Evolutionary conservation across 2,888 invertebrate species (phyloP).

Genomic region (Pemphredon lugubris): DNA sequence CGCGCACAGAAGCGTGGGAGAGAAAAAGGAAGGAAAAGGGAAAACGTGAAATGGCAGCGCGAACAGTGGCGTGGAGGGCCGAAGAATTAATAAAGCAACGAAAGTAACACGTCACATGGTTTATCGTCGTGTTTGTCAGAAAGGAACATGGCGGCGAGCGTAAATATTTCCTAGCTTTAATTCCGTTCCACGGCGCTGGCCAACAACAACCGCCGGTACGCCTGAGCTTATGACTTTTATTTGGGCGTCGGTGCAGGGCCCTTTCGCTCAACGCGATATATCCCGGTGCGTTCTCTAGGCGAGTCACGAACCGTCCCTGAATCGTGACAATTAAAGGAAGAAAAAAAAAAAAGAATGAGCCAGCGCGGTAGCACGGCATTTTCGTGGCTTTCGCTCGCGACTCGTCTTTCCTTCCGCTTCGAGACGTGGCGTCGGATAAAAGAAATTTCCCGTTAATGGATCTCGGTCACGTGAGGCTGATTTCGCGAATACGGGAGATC

Average conservation of each 20-base stretch:
- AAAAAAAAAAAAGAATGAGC: constrained; percentile 59
- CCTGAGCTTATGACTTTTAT: constrained; percentile 51
- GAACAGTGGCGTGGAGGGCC: constrained; percentile 2
- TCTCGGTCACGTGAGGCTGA: too few species aligned
- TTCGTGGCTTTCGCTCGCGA: not conserved
- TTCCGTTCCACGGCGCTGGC: constrained; percentile 36
- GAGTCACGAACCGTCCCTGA: constrained; percentile 66
- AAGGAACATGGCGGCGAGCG: constrained; percentile 13
- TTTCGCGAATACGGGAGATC: too few species aligned
- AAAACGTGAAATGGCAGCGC: not conserved
- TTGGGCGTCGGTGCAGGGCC: constrained; percentile 12
- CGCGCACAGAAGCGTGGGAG: too few species aligned
- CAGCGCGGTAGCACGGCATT: not conserved
- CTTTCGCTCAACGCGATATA: constrained; percentile 1
- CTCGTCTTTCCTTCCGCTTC: not conserved
- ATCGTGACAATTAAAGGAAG: constrained; percentile 69
- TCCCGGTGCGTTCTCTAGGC: constrained; percentile 45
- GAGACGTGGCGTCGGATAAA: not conserved
- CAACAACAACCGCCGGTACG: constrained; percentile 8
- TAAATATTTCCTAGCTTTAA: constrained; percentile 38
- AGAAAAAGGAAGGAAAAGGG: not conserved
- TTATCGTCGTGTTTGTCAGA: constrained; percentile 40
- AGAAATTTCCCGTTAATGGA: too few species aligned
- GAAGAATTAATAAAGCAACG: constrained; percentile 54
- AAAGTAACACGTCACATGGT: constrained; percentile 30